Base-by-base conservation (phyloP, 2,888 invertebrate genomes). In the Ophioninae sp. region DNA sequence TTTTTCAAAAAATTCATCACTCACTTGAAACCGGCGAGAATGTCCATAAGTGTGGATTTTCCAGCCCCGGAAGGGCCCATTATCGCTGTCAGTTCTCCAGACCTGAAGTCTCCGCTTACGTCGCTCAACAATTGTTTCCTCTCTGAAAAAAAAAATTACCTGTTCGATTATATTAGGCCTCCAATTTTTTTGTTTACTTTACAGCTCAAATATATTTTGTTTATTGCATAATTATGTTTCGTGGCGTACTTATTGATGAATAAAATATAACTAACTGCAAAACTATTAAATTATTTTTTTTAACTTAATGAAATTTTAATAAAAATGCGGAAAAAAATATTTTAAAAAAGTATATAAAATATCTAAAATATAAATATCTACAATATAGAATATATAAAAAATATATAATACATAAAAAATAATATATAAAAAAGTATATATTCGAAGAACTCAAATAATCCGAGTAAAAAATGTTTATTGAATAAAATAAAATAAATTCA, bases 51-150 rank as follows among this genome's bases (percentile, higher is more conserved):
- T 2, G 97, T 96, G 85, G 97, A 97, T 93, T 98, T 98, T 79
- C 98, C 97, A 10, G 97, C 97, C 17, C 98, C 98, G 0, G 97
- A 94, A 68, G 97, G 98, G 39, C 98, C 98, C 95, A 98, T 96
- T 88, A 98, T 96, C 75, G 97, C 98, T 7, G 96, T 96, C 86
- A 97, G 93, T 91, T 97, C 96, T 1, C 97, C 96, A 0, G 96
- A 95, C 86, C 94, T 94, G 93, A 97, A 96, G 84, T 95, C 94
- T 0, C 97, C 97, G 86, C 94, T 95, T n/a, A 94, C 87, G 13
- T 92, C 89, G 56, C 91, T 90, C 77, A 94, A 87, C 72, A 94
- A 85, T 81, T 91, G 90, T 87, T 91, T 91, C 84, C 88, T 92
- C 82, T 89, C 94, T 94, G 90, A 8, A 21, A 57, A 59, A 59